A percentile compares a stretch with the other conserved stretches of the same genome.
phyloP scores from a whole-genome alignment of 2,113 vertebrate genomes.

The Ciconia maguari region DNA sequence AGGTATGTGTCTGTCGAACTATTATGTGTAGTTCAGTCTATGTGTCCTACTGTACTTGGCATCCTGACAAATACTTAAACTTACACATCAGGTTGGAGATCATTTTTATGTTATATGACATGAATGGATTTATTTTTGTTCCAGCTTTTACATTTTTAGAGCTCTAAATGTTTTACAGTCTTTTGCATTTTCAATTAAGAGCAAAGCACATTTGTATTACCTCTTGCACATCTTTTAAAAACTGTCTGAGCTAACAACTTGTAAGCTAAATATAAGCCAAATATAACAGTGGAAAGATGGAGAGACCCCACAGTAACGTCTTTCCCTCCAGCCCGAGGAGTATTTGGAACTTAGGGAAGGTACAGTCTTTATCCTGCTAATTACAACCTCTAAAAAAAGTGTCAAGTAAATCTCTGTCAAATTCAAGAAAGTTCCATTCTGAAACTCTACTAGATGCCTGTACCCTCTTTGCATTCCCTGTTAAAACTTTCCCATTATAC shows the following conservation, averaged over 20 bases:
- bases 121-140: slow-evolving; percentile 4
- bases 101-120: neutral
- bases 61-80: neutral
- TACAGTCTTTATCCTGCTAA: slow-evolving; percentile 22
- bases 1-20: neutral
- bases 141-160: neutral
- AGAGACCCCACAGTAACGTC: neutral
- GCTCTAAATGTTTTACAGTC: neutral
- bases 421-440: slow-evolving; percentile 23
- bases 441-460: slow-evolving; percentile 22
- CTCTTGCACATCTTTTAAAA: neutral
- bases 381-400: slow-evolving; percentile 45
- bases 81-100: neutral
- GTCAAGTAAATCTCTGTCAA: slow-evolving; percentile 26
- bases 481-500: slow-evolving; percentile 16
- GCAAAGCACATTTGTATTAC: neutral
- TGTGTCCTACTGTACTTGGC: neutral
- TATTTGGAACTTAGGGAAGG: neutral
- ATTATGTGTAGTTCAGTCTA: neutral
- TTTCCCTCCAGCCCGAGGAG: neutral
- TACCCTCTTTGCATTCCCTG: slow-evolving; percentile 16
- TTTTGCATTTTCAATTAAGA: neutral
- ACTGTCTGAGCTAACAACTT: slow-evolving; percentile 7
- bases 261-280: neutral
- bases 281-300: neutral